These are phyloP conservation scores for Nixonia krombeini DNA, from an alignment of 1,140 invertebrate species.

Conservation along the genomic window DNA sequence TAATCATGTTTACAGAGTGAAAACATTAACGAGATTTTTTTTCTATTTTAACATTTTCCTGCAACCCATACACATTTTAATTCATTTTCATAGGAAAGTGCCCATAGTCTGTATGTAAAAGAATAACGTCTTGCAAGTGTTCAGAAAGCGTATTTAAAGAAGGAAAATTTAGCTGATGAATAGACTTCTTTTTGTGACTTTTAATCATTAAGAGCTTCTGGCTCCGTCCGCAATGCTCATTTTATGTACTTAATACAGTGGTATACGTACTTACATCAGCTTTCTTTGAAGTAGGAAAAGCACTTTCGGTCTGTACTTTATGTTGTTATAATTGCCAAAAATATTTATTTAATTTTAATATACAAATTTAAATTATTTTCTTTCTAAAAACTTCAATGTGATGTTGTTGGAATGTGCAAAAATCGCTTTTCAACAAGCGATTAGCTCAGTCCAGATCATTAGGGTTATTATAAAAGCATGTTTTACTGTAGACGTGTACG, in stretches of 20 bases:
- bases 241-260: neutral
- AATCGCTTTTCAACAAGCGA: neutral
- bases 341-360: conserved; percentile 2
- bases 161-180: neutral
- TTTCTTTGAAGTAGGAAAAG: neutral
- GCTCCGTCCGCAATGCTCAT: too few relatives aligned
- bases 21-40: conserved; percentile 50
- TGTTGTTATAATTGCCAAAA: neutral
- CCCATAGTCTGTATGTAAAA: too few relatives aligned
- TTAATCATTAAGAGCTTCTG: neutral
- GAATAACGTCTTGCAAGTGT: neutral
- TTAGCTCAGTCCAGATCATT: neutral
- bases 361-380: too few relatives aligned
- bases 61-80: too few relatives aligned
- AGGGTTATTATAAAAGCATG: too few relatives aligned
- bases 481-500: conserved; percentile 1
- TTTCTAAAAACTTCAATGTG: neutral
- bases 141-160: too few relatives aligned
- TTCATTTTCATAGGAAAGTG: neutral
- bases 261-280: neutral
- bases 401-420: neutral
- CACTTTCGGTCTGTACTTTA: neutral
- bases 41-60: conserved; percentile 15
- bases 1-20: conserved; percentile 11
- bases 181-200: neutral